Conservation (phyloP, 1,140 invertebrate genomes). For the Leguminivora glycinivorella region DNA sequence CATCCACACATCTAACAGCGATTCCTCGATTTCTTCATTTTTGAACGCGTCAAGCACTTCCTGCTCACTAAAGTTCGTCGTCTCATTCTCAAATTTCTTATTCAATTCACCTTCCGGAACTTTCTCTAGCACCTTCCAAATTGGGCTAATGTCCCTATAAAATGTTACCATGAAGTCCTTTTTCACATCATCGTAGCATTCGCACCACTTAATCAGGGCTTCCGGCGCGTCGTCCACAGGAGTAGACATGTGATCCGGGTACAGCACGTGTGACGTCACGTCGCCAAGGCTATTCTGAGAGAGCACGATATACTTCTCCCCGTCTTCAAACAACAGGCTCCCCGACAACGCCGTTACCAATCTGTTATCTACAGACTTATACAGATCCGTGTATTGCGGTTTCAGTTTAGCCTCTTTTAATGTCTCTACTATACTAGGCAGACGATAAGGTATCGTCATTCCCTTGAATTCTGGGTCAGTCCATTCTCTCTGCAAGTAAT, state of each 20-base stretch:
- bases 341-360: slow-evolving; percentile 53
- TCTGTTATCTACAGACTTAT: slow-evolving; percentile 55
- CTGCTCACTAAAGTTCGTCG: slow-evolving; percentile 46
- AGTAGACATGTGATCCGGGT: slow-evolving; percentile 56
- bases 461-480: slow-evolving; percentile 42
- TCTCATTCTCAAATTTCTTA: slow-evolving; percentile 32
- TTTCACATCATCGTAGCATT: slow-evolving; percentile 40
- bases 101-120: slow-evolving; percentile 49
- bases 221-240: slow-evolving; percentile 54
- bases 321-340: slow-evolving; percentile 44
- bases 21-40: slow-evolving; percentile 55
- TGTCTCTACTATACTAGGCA: slow-evolving; percentile 54
- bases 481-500: slow-evolving; percentile 44
- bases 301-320: slow-evolving; percentile 55
- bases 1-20: slow-evolving; percentile 58
- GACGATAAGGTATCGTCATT: slow-evolving; percentile 58
- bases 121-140: slow-evolving; percentile 56
- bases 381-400: slow-evolving; percentile 52
- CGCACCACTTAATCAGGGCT: slow-evolving; percentile 56
- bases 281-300: slow-evolving; percentile 67
- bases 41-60: slow-evolving; percentile 56
- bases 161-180: slow-evolving; percentile 54
- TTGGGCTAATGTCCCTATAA: slow-evolving; percentile 47
- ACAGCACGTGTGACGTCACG: slow-evolving; percentile 58
- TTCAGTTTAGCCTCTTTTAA: slow-evolving; percentile 53